Evolutionary conservation across 2,113 vertebrate genomes (phyloP).

Genomic region (Esox niger): DNA sequence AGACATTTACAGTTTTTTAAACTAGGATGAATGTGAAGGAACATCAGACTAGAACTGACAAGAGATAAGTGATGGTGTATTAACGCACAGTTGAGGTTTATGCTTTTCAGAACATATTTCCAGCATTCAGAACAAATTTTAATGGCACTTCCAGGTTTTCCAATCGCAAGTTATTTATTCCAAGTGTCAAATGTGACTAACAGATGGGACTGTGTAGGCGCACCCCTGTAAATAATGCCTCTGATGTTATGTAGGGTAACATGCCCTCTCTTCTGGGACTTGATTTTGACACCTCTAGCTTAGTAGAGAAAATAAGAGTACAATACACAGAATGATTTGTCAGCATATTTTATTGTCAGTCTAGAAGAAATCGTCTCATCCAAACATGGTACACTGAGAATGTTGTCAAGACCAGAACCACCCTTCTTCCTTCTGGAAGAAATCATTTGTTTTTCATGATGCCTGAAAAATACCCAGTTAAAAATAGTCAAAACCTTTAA

Average conservation of each 20-base stretch:
- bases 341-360: constrained; percentile 55
- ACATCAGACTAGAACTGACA: too few relatives aligned
- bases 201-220: not conserved
- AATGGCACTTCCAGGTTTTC: too few relatives aligned
- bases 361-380: constrained; percentile 40
- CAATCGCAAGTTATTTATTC: too few relatives aligned
- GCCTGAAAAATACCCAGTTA: too few relatives aligned
- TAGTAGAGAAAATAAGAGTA: constrained; percentile 5
- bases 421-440: too few relatives aligned
- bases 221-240: not conserved
- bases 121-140: too few relatives aligned
- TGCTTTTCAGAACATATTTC: too few relatives aligned
- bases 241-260: not conserved
- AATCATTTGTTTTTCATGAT: too few relatives aligned
- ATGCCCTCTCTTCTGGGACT: not conserved
- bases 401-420: not conserved
- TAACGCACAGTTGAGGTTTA: too few relatives aligned
- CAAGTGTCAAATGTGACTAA: not conserved
- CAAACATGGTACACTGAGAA: constrained; percentile 41
- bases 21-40: too few relatives aligned
- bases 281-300: not conserved
- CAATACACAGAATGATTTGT: constrained; percentile 33
- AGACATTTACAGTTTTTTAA: too few relatives aligned
- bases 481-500: not conserved
- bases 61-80: too few relatives aligned